These are phyloP conservation scores for Aphidius colemani DNA, from an alignment of 2,888 invertebrate genomes.

Conservation along the genomic window DNA sequence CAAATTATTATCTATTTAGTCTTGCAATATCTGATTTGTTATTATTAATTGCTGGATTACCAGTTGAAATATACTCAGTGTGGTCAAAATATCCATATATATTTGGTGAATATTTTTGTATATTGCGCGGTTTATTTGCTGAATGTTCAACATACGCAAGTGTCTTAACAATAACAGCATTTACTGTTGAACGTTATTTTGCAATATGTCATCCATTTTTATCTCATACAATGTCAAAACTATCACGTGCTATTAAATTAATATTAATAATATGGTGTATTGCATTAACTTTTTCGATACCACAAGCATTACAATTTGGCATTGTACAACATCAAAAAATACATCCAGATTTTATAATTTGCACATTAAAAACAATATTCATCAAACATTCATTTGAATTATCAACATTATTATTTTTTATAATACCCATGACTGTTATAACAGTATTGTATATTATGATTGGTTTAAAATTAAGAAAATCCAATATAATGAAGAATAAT, in stretches of 20 bases:
- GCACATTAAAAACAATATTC: constrained; percentile 59
- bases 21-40: constrained; percentile 68
- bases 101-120: constrained; percentile 66
- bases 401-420: constrained; percentile 69
- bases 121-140: constrained; percentile 62
- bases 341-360: constrained; percentile 62
- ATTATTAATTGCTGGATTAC: constrained; percentile 66
- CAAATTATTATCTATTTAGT: constrained; percentile 71
- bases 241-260: constrained; percentile 81
- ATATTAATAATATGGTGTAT: constrained; percentile 82
- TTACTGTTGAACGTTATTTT: constrained; percentile 73
- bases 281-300: constrained; percentile 74
- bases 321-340: constrained; percentile 57
- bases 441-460: constrained; percentile 65
- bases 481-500: constrained; percentile 59
- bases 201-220: constrained; percentile 74
- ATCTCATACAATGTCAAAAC: constrained; percentile 83
- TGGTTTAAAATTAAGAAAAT: constrained; percentile 62
- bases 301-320: constrained; percentile 68
- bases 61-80: constrained; percentile 64
- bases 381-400: constrained; percentile 64
- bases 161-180: constrained; percentile 69
- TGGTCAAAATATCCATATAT: constrained; percentile 62
- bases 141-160: constrained; percentile 65
- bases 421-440: constrained; percentile 68